phyloP scores from a whole-genome alignment of 2,797 vertebrate genomes.

The Pipistrellus kuhlii region DNA sequence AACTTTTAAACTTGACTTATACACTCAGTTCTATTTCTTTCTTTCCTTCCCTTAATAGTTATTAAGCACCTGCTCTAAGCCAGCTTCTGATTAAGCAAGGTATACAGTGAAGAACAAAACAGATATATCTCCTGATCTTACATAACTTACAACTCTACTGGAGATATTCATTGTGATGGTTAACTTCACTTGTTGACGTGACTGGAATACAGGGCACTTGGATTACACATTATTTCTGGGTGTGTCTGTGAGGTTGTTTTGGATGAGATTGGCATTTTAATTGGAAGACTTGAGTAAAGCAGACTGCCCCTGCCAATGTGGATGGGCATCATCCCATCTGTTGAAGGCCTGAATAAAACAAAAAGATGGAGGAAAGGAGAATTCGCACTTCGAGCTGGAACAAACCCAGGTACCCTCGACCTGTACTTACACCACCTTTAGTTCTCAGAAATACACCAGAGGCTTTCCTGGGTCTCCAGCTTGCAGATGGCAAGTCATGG shows the following conservation, averaged over 20 bases:
- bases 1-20: background rate
- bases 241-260: background rate
- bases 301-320: background rate
- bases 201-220: background rate
- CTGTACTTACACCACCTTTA: background rate
- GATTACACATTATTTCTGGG: conserved; percentile 2
- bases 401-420: background rate
- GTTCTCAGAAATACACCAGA: background rate
- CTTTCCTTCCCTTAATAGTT: background rate
- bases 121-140: background rate
- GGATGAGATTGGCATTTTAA: background rate
- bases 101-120: conserved; percentile 2
- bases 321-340: background rate
- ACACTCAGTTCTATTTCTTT: background rate
- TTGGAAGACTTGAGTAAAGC: background rate
- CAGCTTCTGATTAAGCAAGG: conserved; percentile 23
- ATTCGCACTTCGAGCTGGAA: background rate
- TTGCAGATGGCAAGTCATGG: background rate
- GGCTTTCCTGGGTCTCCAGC: background rate
- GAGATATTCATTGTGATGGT: background rate
- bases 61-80: background rate
- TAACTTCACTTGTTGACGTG: background rate
- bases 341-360: background rate
- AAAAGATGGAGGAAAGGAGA: background rate
- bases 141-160: background rate